Conservation (phyloP, 2,888 invertebrate species). For the Ormyrus thymus region DNA sequence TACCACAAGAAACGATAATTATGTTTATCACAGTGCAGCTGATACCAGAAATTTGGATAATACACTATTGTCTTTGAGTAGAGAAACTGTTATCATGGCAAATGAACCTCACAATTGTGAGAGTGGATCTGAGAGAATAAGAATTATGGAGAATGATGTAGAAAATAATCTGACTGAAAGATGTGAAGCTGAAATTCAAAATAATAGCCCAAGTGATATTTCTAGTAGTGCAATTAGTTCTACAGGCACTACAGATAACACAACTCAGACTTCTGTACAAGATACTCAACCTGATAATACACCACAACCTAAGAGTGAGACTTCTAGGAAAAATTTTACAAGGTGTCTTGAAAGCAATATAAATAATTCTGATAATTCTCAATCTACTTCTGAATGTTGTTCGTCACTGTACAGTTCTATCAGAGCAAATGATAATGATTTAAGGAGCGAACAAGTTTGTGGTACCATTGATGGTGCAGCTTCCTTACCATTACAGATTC, state of each 20-base stretch:
- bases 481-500: constrained; percentile 56
- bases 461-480: constrained; percentile 59
- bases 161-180: constrained; percentile 55
- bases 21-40: constrained; percentile 38
- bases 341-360: constrained; percentile 52
- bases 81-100: constrained; percentile 52
- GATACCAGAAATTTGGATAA: constrained; percentile 53
- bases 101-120: constrained; percentile 51
- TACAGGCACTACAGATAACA: constrained; percentile 48
- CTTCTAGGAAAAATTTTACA: constrained; percentile 51
- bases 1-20: constrained; percentile 52
- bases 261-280: constrained; percentile 54
- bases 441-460: constrained; percentile 48
- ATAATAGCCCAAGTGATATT: constrained; percentile 23
- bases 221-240: constrained; percentile 32
- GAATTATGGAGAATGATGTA: constrained; percentile 52
- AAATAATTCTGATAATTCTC: constrained; percentile 50
- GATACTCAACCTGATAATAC: constrained; percentile 49
- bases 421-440: constrained; percentile 40
- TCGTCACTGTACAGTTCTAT: constrained; percentile 32
- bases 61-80: constrained; percentile 28
- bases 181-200: constrained; percentile 44
- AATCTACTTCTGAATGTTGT: constrained; percentile 41
- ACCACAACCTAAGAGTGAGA: constrained; percentile 42
- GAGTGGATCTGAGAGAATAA: constrained; percentile 25